A percentile compares a stretch with the other conserved stretches of the same genome.
phyloP scores from a whole-genome alignment of 2,797 vertebrate genomes.

The Crocodylus rhombifer region DNA sequence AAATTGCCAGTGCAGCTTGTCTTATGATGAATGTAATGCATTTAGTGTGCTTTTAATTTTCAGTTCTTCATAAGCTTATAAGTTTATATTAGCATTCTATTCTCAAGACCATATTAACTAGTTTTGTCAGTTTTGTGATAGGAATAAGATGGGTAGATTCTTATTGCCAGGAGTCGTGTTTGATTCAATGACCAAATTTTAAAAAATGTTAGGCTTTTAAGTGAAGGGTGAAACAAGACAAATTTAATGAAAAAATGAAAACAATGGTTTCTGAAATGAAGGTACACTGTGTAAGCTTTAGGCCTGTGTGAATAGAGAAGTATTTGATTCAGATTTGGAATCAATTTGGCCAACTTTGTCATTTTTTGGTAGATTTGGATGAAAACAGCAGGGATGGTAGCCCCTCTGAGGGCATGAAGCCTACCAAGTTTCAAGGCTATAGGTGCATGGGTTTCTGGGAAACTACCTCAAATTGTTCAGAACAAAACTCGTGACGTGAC shows the following conservation, averaged over 20 bases:
- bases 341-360: no score
- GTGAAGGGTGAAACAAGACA: conserved; percentile 47
- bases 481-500: no score
- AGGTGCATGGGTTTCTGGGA: no score
- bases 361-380: no score
- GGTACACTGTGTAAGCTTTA: neutral
- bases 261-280: neutral
- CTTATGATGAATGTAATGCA: neutral
- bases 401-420: no score
- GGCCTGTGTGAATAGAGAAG: no score
- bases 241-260: conserved; percentile 15
- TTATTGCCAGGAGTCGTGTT: neutral
- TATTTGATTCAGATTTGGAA: no score
- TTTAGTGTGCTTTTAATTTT: neutral
- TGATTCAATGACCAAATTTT: neutral
- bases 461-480: no score
- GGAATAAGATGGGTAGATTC: neutral
- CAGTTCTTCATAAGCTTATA: neutral
- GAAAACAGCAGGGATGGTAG: no score
- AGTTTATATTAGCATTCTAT: neutral
- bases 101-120: neutral
- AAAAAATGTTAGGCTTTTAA: conserved; percentile 60
- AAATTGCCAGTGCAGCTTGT: neutral
- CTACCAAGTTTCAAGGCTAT: no score
- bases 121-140: neutral